Percentiles rank a stretch among this genome's conserved stretches.
Evolutionary conservation across 37 sponge, comb jelly and placozoan species (phyloP).

Genomic region (Haliclona indistincta): DNA sequence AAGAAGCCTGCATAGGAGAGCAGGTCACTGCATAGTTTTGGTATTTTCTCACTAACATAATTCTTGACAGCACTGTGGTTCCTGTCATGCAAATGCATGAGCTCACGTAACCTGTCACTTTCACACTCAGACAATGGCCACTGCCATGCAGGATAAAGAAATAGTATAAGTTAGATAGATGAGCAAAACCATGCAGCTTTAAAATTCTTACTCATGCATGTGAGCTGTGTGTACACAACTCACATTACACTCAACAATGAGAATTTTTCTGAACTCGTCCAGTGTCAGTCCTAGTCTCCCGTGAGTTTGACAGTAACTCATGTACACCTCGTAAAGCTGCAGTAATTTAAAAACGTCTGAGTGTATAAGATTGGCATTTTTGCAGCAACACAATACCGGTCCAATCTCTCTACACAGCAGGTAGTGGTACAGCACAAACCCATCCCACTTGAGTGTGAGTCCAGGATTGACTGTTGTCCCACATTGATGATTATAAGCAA

Average conservation of each 20-base stretch:
- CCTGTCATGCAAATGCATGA: conserved; percentile 57
- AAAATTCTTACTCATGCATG: no score
- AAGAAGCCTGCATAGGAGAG: conserved; percentile 75
- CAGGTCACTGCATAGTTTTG: conserved; percentile 17
- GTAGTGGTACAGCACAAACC: conserved; percentile 57
- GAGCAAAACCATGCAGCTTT: no score
- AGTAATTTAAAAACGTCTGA: not conserved
- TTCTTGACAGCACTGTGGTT: conserved; percentile 69
- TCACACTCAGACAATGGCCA: conserved; percentile 43
- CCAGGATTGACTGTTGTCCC: conserved; percentile 25
- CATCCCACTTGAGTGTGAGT: conserved; percentile 68
- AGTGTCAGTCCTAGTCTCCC: conserved; percentile 56
- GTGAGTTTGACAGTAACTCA: conserved; percentile 37
- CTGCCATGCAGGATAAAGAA: conserved; percentile 38
- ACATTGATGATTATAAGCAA: conserved; percentile 40
- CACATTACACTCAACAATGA: conserved; percentile 52
- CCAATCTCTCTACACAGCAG: conserved; percentile 43
- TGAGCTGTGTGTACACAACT: no score
- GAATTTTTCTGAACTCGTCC: conserved; percentile 59
- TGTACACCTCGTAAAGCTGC: conserved; percentile 52
- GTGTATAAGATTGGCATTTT: conserved; percentile 3
- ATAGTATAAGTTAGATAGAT: no score
- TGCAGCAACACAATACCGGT: no score
- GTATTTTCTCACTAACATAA: conserved; percentile 27
- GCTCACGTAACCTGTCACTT: not conserved